phyloP scores from a whole-genome alignment of 64 coral and sea anemone species.

The Pocillopora damicornis region DNA sequence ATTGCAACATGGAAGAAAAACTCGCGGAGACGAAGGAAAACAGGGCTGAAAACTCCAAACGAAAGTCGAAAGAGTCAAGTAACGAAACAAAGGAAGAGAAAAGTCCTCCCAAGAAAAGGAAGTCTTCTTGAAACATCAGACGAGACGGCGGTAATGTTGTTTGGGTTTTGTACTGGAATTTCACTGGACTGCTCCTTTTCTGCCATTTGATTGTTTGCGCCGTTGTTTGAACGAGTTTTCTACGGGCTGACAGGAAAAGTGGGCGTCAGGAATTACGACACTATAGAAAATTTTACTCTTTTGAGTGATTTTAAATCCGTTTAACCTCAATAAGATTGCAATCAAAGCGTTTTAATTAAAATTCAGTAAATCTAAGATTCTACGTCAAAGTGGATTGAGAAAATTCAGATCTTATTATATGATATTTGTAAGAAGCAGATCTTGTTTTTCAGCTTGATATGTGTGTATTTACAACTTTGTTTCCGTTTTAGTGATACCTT shows the following conservation, averaged over 20 bases:
- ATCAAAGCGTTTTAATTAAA: not conserved
- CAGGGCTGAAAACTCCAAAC: conserved; percentile 19
- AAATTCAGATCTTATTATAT: not conserved
- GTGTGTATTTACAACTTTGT: not conserved
- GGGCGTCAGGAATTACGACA: not conserved
- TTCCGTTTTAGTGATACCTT: not conserved
- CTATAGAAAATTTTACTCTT: conserved; percentile 6
- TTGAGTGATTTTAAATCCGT: not conserved
- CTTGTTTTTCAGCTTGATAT: not conserved
- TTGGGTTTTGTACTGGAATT: conserved; percentile 14
- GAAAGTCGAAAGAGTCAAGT: conserved; percentile 6
- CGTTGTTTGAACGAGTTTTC: not conserved
- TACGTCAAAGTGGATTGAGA: not conserved
- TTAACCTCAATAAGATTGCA: conserved; percentile 1
- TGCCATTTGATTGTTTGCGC: not conserved
- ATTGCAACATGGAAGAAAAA: not conserved
- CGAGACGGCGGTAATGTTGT: not conserved
- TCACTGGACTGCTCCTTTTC: not conserved
- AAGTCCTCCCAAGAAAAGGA: conserved; percentile 34
- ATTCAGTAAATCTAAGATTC: not conserved
- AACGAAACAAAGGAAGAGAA: conserved; percentile 6
- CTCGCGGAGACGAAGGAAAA: not conserved
- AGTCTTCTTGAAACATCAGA: not conserved
- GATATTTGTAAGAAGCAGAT: no score
- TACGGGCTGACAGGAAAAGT: not conserved